Base-by-base conservation (phyloP, 2,888 invertebrate species). In the Mimachlamys varia region DNA sequence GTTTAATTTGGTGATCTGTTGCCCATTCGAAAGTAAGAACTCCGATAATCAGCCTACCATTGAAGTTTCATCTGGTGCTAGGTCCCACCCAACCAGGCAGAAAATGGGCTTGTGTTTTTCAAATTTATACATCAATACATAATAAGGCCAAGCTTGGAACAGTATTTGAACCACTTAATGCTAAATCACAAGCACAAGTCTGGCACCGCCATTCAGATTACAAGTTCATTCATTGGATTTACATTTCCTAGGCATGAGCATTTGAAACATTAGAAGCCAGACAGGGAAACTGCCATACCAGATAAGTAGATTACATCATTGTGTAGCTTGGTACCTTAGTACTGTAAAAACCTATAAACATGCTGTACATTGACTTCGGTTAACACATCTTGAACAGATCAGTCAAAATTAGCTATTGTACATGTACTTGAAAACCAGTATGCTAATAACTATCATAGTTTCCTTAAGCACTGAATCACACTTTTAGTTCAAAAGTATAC, bases 71-170 rank as follows among this genome's bases (percentile, higher is more conserved):
- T 76, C 33, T 76, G 76, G 76, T 76, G 27, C 13, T 27, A 76
- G 27, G 33, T 76, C 27, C 13, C 76, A 76, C 76, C 76, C 27
- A 76, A 33, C 33, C 3, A 33, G 76, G 76, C 76, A 76, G 76
- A 76, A 76, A 76, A 76, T 76, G 76, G 33, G 76, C 76, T 76
- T 76, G 76, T 76, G 76, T 76, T 76, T 76, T 76, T 76, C 76
- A 33, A 76, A 76, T 76, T 76, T 76, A 76, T 76, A 76, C 76
- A 76, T 76, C 76, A 76, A 76, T 76, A 76, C 76, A 76, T 76
- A 76, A 76, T 76, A 13, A 76, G 33, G 76, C 13, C 76, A 27
- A 76, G 76, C 33, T 33, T 10, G 27, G 76, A 22, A 76, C 3
- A 76, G 76, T 76, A 76, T 76, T 76, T 76, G 76, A 76, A 76